Conservation (phyloP, 37 sponge, comb jelly and placozoan species). For the Dysidea cf. avara region DNA sequence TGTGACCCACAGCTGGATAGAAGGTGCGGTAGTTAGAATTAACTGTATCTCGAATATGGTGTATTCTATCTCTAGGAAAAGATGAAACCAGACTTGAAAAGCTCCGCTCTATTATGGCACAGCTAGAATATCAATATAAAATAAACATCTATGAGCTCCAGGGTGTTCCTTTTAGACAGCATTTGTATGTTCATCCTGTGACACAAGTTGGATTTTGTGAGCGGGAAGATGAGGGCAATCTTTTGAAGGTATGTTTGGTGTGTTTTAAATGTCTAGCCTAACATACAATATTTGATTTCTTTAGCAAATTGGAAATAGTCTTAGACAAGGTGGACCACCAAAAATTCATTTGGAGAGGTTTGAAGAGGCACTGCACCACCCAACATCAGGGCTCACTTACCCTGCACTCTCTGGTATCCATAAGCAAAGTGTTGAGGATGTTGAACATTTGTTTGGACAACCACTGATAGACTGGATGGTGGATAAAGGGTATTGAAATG, state of each 20-base stretch:
- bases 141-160: not conserved
- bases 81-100: conserved; percentile 1
- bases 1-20: conserved; percentile 12
- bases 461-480: not conserved
- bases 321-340: not conserved
- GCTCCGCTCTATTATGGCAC: conserved; percentile 27
- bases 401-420: not conserved
- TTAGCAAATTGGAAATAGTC: not conserved
- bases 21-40: not conserved
- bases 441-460: not conserved
- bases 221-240: conserved; percentile 16
- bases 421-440: conserved; percentile 5
- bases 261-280: too few relatives aligned
- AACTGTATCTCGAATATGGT: too few relatives aligned
- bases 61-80: conserved; percentile 7
- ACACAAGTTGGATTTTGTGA: conserved; percentile 13
- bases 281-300: not conserved
- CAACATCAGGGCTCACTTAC: not conserved
- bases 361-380: not conserved
- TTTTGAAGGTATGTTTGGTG: conserved; percentile 20
- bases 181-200: conserved; percentile 20
- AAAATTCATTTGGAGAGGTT: not conserved
- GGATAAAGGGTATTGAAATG: not conserved
- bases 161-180: conserved; percentile 22
- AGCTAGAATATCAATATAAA: conserved; percentile 6